phyloP scores from a whole-genome alignment of 2,113 vertebrate species.

The Tursiops truncatus region DNA sequence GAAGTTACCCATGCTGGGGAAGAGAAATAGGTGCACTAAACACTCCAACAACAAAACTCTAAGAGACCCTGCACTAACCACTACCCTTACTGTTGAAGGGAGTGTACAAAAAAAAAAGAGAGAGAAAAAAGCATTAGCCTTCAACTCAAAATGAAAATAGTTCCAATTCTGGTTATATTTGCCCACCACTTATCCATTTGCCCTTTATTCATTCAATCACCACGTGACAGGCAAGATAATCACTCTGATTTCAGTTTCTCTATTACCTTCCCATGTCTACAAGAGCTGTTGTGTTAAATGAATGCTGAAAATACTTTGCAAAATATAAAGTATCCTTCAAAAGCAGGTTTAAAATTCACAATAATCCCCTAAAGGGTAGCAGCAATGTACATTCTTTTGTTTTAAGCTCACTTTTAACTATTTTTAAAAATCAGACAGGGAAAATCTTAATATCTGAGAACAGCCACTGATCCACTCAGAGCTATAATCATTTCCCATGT shows the following conservation, averaged over 20 bases:
- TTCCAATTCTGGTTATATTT: background rate
- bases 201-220: background rate
- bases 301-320: background rate
- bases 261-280: background rate
- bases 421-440: conserved; percentile 4
- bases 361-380: background rate
- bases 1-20: background rate
- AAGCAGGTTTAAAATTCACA: background rate
- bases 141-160: background rate
- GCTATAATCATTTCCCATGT: background rate
- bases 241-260: background rate
- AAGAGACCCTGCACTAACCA: background rate
- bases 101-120: too few relatives aligned
- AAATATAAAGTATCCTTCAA: conserved; percentile 5
- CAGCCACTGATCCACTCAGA: background rate
- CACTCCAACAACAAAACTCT: background rate
- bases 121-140: background rate
- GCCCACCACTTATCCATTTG: background rate
- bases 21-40: background rate
- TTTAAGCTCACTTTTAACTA: background rate
- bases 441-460: background rate
- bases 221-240: background rate
- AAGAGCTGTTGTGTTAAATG: background rate
- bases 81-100: background rate
- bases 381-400: background rate